Base-by-base conservation (phyloP, 2,888 invertebrate genomes). In the Opisthograptis luteolata region DNA sequence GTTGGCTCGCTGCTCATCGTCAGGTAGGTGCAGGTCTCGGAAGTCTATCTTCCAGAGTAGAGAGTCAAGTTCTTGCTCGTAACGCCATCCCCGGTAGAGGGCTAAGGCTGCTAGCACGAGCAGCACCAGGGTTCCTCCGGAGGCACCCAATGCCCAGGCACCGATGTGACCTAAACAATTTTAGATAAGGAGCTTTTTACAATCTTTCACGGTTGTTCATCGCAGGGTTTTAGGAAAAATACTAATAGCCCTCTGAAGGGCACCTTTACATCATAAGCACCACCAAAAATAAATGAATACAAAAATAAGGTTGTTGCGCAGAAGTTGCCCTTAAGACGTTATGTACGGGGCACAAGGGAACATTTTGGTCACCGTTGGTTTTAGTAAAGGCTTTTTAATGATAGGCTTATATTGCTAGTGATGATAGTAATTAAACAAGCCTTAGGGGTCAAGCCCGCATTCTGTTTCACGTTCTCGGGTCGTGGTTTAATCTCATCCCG, bases 11-110 rank as follows among this genome's bases (percentile, higher is more conserved):
- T 85, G 85, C 39, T 87, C 86, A 30, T 87, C 87, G n/a, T 88
- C 89, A 2, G 90, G 87, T 27, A 96, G 92, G 72, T 96, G 94
- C 35, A 98, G 95, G 68, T 98, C 98, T 55, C 95, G 94, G 85
- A 95, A 97, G 86, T 98, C 98, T 48, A 98, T 95, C 87, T 98
- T 97, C 98, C 98, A 98, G 25, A 98, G 92, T 25, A 98, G 87
- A 44, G 97, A 97, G 77, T 98, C 98, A 59, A 98, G 91, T 73
- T 98, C 98, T 73, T 98, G 97, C 76, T 98, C 98, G 81, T 98
- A 97, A 25, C 94, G 94, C 97, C 97, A 98, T 80, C 98, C 98
- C 50, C 98, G 94, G 86, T 95, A 96, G 7, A 96, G 88, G 0
- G 97, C 93, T 45, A 96, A 86, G 0, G 94, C 93, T n/a, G 96